These are phyloP conservation scores for Sitophilus oryzae DNA, from an alignment of 1,140 invertebrate genomes.

Conservation along the genomic window DNA sequence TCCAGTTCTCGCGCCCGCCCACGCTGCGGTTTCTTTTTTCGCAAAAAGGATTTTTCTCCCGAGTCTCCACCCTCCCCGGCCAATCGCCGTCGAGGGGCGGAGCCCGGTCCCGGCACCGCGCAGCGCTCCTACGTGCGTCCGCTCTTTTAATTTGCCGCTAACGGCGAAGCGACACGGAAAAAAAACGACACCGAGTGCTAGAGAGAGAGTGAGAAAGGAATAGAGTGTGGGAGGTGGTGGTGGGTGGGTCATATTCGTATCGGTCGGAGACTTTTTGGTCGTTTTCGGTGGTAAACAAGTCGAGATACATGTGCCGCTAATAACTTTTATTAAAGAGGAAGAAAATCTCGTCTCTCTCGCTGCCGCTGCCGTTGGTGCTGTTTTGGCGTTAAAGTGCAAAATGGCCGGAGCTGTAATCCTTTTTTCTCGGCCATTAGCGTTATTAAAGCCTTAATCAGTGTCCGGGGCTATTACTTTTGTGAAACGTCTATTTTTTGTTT, in stretches of 20 bases:
- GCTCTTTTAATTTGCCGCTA: conserved; percentile 28
- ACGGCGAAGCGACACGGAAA: conserved; percentile 15
- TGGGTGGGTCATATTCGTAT: neutral
- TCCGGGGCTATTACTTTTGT: no score
- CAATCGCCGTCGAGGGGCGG: conserved; percentile 40
- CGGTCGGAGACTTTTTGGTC: conserved; percentile 6
- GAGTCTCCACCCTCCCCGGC: conserved; percentile 43
- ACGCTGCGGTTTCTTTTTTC: conserved; percentile 41
- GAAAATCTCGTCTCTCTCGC: no score
- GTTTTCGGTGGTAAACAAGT: conserved; percentile 26
- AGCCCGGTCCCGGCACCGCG: conserved; percentile 20
- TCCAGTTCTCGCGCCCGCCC: conserved; percentile 43
- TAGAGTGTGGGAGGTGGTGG: neutral
- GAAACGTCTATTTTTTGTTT: no score
- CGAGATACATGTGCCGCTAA: conserved; percentile 23
- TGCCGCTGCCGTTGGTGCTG: no score
- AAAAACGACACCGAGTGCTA: neutral
- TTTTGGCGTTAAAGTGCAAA: conserved; percentile 17
- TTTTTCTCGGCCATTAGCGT: conserved; percentile 11
- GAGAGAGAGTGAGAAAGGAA: no score
- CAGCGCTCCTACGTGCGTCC: conserved; percentile 22
- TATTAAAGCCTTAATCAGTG: neutral
- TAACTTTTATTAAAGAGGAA: conserved; percentile 25
- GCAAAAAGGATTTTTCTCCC: conserved; percentile 44
- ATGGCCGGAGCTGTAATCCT: conserved; percentile 5